Conservation (phyloP, 2,113 vertebrate species). For the Entomyzon cyanotis region DNA sequence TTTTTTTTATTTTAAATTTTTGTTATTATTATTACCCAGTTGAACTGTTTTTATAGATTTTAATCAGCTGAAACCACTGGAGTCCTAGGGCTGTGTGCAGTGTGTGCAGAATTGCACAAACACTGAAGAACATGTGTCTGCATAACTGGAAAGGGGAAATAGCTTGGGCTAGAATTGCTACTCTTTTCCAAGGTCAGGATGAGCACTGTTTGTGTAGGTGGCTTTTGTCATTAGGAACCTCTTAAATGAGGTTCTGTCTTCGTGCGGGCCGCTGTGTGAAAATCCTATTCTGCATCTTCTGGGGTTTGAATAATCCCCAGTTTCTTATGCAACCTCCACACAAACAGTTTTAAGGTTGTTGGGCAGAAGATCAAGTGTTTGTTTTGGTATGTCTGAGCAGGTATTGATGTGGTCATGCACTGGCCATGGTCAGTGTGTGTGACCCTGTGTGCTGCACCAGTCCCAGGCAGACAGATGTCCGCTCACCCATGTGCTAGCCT, state of each 20-base stretch:
- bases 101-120: not conserved
- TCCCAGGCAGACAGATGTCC: not conserved
- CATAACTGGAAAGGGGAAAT: not conserved
- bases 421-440: rapidly evolving
- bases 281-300: not conserved
- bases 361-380: not conserved
- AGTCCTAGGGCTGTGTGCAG: not conserved
- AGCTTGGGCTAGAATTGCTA: not conserved
- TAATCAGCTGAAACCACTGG: not conserved
- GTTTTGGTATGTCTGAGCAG: not conserved
- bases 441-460: rapidly evolving
- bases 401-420: rapidly evolving
- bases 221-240: not conserved
- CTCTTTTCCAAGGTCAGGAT: not conserved
- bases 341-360: not conserved
- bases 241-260: not conserved
- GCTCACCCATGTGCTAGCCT: not conserved
- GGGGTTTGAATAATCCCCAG: not conserved
- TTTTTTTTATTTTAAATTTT: not conserved
- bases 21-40: not conserved
- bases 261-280: not conserved
- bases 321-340: not conserved
- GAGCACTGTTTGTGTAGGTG: not conserved
- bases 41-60: not conserved
- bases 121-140: too few species aligned